Base-by-base conservation (phyloP, 2,113 vertebrate species). In the Otocyon megalotis region DNA sequence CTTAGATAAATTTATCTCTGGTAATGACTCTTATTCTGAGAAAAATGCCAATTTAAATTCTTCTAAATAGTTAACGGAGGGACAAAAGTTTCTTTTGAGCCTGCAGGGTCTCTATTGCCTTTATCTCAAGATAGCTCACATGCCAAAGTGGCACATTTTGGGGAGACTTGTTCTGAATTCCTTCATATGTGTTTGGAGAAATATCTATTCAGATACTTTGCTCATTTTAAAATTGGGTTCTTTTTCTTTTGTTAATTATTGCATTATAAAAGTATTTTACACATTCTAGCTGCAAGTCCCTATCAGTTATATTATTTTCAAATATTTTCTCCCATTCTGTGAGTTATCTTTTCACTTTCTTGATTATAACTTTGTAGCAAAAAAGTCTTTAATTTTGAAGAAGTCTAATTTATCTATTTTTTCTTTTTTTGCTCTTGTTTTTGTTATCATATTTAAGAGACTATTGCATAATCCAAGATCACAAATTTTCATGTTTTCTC, bases 241-340 rank as follows among this genome's bases (percentile, higher is more conserved):
- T 65, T 72, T 90, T 17, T 89, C 28, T 58, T 67, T 93, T 87
- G 88, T 67, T 17, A 67, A 85, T 79, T 86, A 56, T 56, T 94
- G 74, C 54, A 14, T 37, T 76, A 1, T 56, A 91, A 37, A 22
- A 17, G 5, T 82, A 32, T 48, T 62, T 94, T 90, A 69, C 35
- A 84, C 62, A 85, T 74, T 94, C 76, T 60, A 80, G 32, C 53
- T 91, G 50, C 50, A 72, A 71, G 53, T 62, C 16, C 43, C 20
- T 96, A 85, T 88, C 50, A 85, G 35, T 88, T 60, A 62, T 15
- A 58, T 74, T 6, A 67, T 53, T 96, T 95, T 91, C 37, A 92
- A 85, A 80, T 69, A 76, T 96, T 97, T 86, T 83, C 8, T 86
- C n/a, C 19, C 63, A 89, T 80, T 85, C 16, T 58, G 13, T 72